Percentiles rank a stretch among this genome's conserved stretches.
phyloP scores from a whole-genome alignment of 2,797 vertebrate genomes.

The Sylvia borin region DNA sequence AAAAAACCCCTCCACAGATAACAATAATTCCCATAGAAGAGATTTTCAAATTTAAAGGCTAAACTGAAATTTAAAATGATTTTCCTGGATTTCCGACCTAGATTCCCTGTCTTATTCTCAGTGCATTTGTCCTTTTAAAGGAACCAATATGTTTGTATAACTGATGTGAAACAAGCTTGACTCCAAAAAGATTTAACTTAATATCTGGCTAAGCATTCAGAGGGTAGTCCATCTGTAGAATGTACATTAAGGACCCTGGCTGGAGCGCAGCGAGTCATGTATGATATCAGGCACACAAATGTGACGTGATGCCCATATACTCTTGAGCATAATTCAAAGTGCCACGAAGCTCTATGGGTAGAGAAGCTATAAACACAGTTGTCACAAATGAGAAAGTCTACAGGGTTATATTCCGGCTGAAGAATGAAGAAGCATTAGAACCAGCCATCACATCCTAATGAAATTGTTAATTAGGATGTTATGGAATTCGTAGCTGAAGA shows the following conservation, averaged over 20 bases:
- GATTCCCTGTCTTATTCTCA: slow-evolving; percentile 64
- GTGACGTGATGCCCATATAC: slow-evolving; percentile 89
- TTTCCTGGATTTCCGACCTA: slow-evolving; percentile 64
- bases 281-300: slow-evolving; percentile 88
- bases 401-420: slow-evolving; percentile 75
- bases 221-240: slow-evolving; percentile 76
- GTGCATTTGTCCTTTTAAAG: slow-evolving; percentile 81
- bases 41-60: slow-evolving; percentile 52
- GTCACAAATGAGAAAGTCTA: slow-evolving; percentile 80
- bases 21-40: slow-evolving; percentile 55
- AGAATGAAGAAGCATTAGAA: slow-evolving; percentile 65
- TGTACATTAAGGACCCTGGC: slow-evolving; percentile 80
- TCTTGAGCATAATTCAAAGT: slow-evolving; percentile 90
- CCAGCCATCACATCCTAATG: slow-evolving; percentile 72
- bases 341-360: slow-evolving; percentile 84
- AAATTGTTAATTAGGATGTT: slow-evolving; percentile 81
- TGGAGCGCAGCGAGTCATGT: slow-evolving; percentile 80
- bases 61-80: slow-evolving; percentile 59
- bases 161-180: slow-evolving; percentile 84
- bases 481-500: slow-evolving; percentile 67
- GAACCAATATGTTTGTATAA: slow-evolving; percentile 84
- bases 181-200: slow-evolving; percentile 86
- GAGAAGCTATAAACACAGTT: slow-evolving; percentile 85
- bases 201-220: slow-evolving; percentile 81
- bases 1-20: background rate